Percentiles rank a stretch among this genome's conserved stretches.
These are phyloP conservation scores for Girardinus metallicus DNA, from an alignment of 2,797 vertebrate species.

Conservation along the genomic window DNA sequence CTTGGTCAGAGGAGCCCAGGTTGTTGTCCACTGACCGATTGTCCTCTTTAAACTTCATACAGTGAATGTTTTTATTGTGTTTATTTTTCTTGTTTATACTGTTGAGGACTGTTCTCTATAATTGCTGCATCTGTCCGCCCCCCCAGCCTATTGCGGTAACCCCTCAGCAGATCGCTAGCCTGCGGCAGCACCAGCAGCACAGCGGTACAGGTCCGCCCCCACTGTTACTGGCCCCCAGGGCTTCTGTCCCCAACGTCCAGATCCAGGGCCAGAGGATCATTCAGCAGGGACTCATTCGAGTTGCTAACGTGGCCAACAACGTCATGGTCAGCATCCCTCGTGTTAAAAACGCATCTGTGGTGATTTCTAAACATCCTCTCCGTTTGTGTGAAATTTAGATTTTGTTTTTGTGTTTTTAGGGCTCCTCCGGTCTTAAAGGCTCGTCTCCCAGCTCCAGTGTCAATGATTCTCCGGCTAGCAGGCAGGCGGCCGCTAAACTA, in stretches of 20 bases:
- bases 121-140: slow-evolving; percentile 17
- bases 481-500: slow-evolving; percentile 94
- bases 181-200: slow-evolving; percentile 89
- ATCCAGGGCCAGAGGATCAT: slow-evolving; percentile 97
- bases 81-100: not conserved
- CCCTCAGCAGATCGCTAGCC: slow-evolving; percentile 90
- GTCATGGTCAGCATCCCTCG: slow-evolving; percentile 95
- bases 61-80: not conserved
- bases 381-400: not conserved
- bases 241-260: slow-evolving; percentile 93
- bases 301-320: slow-evolving; percentile 92
- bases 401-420: slow-evolving; percentile 70
- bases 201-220: slow-evolving; percentile 93
- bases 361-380: not conserved
- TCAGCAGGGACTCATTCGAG: slow-evolving; percentile 96
- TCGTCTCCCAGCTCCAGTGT: slow-evolving; percentile 81
- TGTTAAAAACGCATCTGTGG: slow-evolving; percentile 70
- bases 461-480: slow-evolving; percentile 91
- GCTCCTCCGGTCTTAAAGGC: slow-evolving; percentile 89
- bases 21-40: slow-evolving; percentile 10
- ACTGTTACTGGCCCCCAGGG: slow-evolving; percentile 90
- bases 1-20: slow-evolving; percentile 93
- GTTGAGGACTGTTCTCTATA: not conserved
- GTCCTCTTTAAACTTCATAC: not conserved
- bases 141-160: slow-evolving; percentile 77